Conservation (phyloP, 2,888 invertebrate species). For the Diadromus collaris region DNA sequence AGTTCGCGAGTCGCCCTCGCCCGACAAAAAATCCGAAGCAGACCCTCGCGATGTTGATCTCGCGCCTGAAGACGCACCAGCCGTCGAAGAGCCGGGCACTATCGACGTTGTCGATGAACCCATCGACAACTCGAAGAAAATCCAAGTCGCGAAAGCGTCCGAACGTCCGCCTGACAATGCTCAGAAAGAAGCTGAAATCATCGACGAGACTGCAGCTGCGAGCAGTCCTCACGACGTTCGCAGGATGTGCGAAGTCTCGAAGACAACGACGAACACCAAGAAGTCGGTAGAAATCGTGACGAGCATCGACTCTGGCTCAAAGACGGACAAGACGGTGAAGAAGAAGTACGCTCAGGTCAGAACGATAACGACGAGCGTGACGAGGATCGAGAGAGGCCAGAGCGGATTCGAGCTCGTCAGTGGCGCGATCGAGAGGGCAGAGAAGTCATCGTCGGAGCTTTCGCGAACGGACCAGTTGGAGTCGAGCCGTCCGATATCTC, state of each 20-base stretch:
- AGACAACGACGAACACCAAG: slow-evolving; percentile 22
- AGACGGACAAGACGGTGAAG: slow-evolving; percentile 56
- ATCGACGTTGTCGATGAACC: background rate
- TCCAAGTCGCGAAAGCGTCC: background rate
- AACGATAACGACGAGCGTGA: slow-evolving; percentile 71
- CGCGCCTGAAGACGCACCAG: no score
- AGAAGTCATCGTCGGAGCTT: slow-evolving; percentile 62
- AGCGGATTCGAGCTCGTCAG: slow-evolving; percentile 5
- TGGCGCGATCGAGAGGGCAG: slow-evolving; percentile 52
- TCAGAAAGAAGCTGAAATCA: background rate
- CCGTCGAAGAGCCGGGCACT: background rate
- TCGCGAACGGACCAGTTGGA: slow-evolving; percentile 57
- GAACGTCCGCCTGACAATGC: background rate
- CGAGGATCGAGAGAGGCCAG: slow-evolving; percentile 52
- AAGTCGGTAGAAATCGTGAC: background rate
- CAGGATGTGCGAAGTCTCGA: background rate
- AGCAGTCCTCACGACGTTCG: background rate
- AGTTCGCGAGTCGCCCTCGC: background rate
- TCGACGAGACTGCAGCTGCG: background rate
- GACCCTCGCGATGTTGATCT: background rate
- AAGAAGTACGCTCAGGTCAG: slow-evolving; percentile 75
- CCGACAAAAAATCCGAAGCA: background rate
- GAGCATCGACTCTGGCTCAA: slow-evolving; percentile 47
- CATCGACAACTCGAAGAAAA: background rate
- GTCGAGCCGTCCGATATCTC: slow-evolving; percentile 9